These are phyloP conservation scores for Tenodera sinensis DNA, from an alignment of 2,888 invertebrate genomes.

Conservation along the genomic window DNA sequence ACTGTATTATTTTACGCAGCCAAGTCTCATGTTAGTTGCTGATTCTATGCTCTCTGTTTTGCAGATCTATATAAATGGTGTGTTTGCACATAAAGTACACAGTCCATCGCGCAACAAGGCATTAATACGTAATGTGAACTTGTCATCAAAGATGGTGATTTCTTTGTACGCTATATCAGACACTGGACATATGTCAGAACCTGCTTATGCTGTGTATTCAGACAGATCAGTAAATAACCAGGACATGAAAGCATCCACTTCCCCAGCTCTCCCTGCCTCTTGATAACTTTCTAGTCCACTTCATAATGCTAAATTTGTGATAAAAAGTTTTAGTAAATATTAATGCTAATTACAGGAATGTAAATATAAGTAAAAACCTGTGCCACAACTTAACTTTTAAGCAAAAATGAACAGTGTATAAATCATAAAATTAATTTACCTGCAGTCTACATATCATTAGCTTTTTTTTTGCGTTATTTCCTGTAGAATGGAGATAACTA, in stretches of 20 bases:
- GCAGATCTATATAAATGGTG: conserved; percentile 3
- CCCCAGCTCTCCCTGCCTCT: background rate
- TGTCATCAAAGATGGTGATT: background rate
- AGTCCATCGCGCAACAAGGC: background rate
- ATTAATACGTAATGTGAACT: background rate
- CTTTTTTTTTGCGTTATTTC: background rate
- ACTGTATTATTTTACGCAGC: too few species aligned
- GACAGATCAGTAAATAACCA: background rate
- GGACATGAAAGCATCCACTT: background rate
- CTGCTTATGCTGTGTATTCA: background rate
- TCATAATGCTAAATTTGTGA: background rate
- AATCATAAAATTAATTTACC: background rate
- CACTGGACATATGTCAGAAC: background rate
- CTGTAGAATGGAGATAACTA: background rate
- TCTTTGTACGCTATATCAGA: background rate
- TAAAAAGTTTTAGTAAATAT: background rate
- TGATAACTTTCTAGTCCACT: background rate
- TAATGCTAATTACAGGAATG: background rate
- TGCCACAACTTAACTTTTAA: background rate
- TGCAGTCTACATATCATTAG: background rate
- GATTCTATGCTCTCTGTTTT: background rate
- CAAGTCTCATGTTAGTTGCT: too few species aligned
- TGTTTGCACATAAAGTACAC: background rate
- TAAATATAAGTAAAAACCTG: background rate
- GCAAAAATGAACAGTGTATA: background rate